Evolutionary conservation across 2,797 vertebrate genomes (phyloP), one percentile per base, ranked within the genome.

Genomic region (Melanotaenia parkinsoni): DNA sequence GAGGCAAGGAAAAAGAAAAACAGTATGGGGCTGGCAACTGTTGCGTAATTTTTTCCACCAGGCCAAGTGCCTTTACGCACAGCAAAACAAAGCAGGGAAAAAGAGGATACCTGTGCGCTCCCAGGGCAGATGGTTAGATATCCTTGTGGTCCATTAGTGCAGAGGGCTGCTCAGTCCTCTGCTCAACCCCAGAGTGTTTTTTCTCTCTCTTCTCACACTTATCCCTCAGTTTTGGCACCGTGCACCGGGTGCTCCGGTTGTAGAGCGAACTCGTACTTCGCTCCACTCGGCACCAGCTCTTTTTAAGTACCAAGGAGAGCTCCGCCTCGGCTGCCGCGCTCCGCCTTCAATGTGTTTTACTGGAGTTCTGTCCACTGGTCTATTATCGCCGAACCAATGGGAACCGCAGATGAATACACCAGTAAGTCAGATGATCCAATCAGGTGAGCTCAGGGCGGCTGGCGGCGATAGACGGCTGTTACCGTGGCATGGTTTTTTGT

Each of bases 261-360:
- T 78, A 57, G 77, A 71, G 85, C 85, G 64, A 70, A 51, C 85
- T 71, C 20, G 60, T 74, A 64, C 78, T 82, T 77, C 70, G 35
- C 74, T 76, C 58, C 63, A 57, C 32, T 24, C 77, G 63, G 77
- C 86, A 68, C 87, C 86, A 80, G 79, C 90, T 84, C 79, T 68
- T 14, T 88, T 92, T 95, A 95, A 94, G 90, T 93, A 94, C 86
- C 84, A 77, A 22, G 83, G 84, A 81, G 87, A 94, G 91, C 94
- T 90, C 92, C 92, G 90, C 94, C 93, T 89, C 64, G 1, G 28
- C 59, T 63, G 66, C 20, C 53, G 72, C 76, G 83, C 77, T 70
- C 91, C 88, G 81, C 89, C 90, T 61, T 33, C 51, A 0, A 14
- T 9, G 37, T 22, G 13, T 50, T 53, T 37, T 11, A 88, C 74